Percentiles rank a stretch among this genome's conserved stretches.
Evolutionary conservation across 2,797 vertebrate species (phyloP).

Genomic region (Hoplostethus mediterraneus): DNA sequence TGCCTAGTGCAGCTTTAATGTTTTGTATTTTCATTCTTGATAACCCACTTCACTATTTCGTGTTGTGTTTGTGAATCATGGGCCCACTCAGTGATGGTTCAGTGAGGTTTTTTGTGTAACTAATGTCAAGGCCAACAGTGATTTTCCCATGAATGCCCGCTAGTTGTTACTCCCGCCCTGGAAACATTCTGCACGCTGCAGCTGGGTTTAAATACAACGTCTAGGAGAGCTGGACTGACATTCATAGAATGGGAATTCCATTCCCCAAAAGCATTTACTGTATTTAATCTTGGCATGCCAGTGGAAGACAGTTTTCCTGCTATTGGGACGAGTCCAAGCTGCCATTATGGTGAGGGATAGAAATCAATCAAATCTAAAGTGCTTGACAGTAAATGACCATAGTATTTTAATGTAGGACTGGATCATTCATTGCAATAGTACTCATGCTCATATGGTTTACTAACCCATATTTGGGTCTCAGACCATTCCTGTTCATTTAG

Average conservation of each 20-base stretch:
- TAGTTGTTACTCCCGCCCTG: conserved; percentile 9
- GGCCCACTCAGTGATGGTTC: no score
- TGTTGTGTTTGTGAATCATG: no score
- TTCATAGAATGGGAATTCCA: conserved; percentile 27
- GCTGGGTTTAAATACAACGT: conserved; percentile 15
- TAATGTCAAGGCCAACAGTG: background rate
- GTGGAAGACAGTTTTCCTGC: conserved; percentile 36
- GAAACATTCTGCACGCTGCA: conserved; percentile 1
- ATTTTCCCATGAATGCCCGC: conserved; percentile 6
- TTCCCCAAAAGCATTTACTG: conserved; percentile 34
- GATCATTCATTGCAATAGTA: conserved; percentile 25
- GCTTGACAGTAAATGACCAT: conserved; percentile 46
- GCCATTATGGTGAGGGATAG: conserved; percentile 53
- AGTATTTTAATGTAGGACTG: conserved; percentile 44
- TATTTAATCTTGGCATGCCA: conserved; percentile 54
- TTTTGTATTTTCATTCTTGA: no score
- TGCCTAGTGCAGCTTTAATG: no score
- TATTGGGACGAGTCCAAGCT: conserved; percentile 57
- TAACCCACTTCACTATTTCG: no score
- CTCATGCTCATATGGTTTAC: conserved; percentile 22
- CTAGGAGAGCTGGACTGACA: conserved; percentile 12
- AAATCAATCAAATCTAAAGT: conserved; percentile 57
- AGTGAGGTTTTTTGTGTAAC: background rate
- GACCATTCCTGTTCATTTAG: conserved; percentile 35
- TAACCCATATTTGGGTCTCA: conserved; percentile 26